phyloP scores from a whole-genome alignment of 1,140 invertebrate species.

The Cherax quadricarinatus region DNA sequence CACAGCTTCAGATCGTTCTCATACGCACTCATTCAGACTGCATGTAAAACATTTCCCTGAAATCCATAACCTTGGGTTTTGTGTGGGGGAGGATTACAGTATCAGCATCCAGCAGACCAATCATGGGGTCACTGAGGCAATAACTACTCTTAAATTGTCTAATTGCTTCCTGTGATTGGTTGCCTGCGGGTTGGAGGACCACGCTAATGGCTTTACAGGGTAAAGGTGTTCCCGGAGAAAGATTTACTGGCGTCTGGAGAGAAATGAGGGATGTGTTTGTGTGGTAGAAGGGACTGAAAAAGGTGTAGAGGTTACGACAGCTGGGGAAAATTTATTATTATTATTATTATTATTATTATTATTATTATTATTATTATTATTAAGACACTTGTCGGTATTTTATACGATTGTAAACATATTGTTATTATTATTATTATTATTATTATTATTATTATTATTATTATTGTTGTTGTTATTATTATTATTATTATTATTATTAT shows the following conservation, averaged over 20 bases:
- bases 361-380: too few relatives aligned
- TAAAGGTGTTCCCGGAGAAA: conserved; percentile 21
- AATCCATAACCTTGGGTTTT: neutral
- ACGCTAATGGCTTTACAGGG: conserved; percentile 34
- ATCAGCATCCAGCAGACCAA: conserved; percentile 12
- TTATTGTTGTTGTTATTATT: too few relatives aligned
- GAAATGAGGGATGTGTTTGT: conserved; percentile 2
- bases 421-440: too few relatives aligned
- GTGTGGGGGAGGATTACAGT: neutral
- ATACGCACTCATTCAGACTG: too few relatives aligned
- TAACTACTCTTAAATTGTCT: conserved; percentile 50
- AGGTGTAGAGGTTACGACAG: neutral
- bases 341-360: too few relatives aligned
- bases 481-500: too few relatives aligned
- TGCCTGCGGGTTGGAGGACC: conserved; percentile 40
- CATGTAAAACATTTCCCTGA: neutral
- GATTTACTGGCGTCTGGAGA: conserved; percentile 6
- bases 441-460: too few relatives aligned
- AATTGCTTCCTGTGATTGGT: conserved; percentile 52
- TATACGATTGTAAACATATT: too few relatives aligned
- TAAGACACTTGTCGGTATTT: too few relatives aligned
- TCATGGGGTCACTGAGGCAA: conserved; percentile 24
- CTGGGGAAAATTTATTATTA: too few relatives aligned
- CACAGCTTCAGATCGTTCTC: too few relatives aligned
- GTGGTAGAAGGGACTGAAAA: neutral